A percentile compares a stretch with the other conserved stretches of the same genome.
Conservation (phyloP, 2,797 vertebrate species). For the Premnoplex brunnescens region DNA sequence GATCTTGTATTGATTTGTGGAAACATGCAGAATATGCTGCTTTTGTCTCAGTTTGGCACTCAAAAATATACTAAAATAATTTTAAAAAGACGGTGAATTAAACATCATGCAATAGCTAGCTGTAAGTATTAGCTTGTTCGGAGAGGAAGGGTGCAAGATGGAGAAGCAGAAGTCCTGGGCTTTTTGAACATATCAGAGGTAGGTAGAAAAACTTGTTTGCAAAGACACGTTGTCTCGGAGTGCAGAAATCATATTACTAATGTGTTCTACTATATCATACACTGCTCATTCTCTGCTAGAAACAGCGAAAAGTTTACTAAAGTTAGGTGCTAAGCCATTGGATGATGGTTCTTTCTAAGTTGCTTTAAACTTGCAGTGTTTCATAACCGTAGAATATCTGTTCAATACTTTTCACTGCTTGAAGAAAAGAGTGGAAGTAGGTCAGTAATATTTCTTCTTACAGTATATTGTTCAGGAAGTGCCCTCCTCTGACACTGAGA, state of each 20-base stretch:
- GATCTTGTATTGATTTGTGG: background rate
- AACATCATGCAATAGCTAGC: background rate
- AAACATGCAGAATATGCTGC: background rate
- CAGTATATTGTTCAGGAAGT: background rate
- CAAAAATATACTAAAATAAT: background rate
- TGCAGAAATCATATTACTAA: background rate
- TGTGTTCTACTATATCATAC: background rate
- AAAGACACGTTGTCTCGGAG: background rate
- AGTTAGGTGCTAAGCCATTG: background rate
- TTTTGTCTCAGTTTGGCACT: background rate
- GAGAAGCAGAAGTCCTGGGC: background rate
- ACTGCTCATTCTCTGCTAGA: background rate
- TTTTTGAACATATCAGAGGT: background rate
- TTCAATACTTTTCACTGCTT: background rate
- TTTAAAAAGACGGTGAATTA: background rate
- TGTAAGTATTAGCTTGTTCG: background rate
- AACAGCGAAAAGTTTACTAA: background rate
- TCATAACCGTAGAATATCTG: background rate
- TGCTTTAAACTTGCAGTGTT: background rate
- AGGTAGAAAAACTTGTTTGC: background rate
- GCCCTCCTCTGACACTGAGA: background rate
- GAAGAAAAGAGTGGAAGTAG: background rate
- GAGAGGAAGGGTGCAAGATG: background rate
- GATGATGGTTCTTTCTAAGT: background rate
- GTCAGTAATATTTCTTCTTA: background rate